A percentile compares a stretch with the other conserved stretches of the same genome.
Evolutionary conservation across 2,113 vertebrate species (phyloP).

Genomic region (Malurus elegans): DNA sequence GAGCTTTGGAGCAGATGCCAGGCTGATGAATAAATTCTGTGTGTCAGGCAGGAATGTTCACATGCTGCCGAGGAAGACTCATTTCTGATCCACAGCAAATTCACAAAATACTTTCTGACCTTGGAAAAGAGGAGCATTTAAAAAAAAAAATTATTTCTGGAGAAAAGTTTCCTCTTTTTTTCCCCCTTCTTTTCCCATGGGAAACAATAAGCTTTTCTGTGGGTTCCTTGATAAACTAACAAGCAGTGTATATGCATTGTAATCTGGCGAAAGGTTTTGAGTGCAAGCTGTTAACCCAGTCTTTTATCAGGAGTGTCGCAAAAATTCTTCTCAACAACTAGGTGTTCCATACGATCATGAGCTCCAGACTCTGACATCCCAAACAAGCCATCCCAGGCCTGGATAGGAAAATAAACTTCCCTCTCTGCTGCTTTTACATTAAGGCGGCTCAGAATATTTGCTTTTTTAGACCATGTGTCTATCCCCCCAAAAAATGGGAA

Average conservation of each 20-base stretch:
- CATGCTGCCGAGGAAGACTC: background rate
- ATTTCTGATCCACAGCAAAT: background rate
- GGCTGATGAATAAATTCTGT: background rate
- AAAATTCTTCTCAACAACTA: background rate
- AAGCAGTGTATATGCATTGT: background rate
- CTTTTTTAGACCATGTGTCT: background rate
- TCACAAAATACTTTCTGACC: background rate
- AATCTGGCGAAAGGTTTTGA: background rate
- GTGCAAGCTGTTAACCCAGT: background rate
- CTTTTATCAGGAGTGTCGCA: background rate
- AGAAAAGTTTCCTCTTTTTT: background rate
- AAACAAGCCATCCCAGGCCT: background rate
- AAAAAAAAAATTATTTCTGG: background rate
- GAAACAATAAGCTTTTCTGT: background rate
- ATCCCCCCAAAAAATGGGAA: background rate
- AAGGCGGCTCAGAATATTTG: background rate
- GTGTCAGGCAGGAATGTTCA: conserved; percentile 3
- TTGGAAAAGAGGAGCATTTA: background rate
- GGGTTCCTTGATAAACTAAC: background rate
- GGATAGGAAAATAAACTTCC: background rate
- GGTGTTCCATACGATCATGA: conserved; percentile 15
- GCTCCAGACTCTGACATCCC: conserved; percentile 24
- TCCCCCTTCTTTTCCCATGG: background rate
- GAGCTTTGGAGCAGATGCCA: background rate
- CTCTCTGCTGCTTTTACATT: background rate